Conservation (phyloP, 2,888 invertebrate genomes). For the Fragum whitleyi region DNA sequence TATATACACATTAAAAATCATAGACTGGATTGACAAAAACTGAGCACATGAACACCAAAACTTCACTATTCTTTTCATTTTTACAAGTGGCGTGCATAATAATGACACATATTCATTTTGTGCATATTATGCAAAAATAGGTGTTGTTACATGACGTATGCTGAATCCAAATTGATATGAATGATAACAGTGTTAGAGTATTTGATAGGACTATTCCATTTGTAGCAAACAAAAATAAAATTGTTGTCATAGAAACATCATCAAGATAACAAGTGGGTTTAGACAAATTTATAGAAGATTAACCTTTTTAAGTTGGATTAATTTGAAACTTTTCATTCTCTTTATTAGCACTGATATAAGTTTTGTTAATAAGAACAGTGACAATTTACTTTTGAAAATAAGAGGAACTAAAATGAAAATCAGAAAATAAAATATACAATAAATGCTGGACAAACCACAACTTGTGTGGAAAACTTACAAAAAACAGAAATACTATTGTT, state of each 20-base stretch:
- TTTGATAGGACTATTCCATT: neutral
- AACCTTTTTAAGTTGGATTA: neutral
- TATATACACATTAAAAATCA: neutral
- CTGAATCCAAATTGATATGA: neutral
- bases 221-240: neutral
- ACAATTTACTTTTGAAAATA: slow-evolving; percentile 12
- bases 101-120: neutral
- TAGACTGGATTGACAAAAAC: neutral
- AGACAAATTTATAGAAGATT: neutral
- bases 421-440: slow-evolving; percentile 43
- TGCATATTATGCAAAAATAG: neutral
- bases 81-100: neutral
- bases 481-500: too few species aligned
- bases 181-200: neutral
- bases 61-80: neutral
- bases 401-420: slow-evolving; percentile 55
- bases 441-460: neutral
- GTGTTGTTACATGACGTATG: neutral
- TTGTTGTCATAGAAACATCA: neutral
- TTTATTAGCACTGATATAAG: neutral
- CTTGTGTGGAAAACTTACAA: neutral
- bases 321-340: slow-evolving; percentile 10
- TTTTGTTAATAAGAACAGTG: slow-evolving; percentile 12
- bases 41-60: neutral
- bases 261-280: neutral